phyloP scores from a whole-genome alignment of 2,888 invertebrate species.

The Scaptomyza tumidula region DNA sequence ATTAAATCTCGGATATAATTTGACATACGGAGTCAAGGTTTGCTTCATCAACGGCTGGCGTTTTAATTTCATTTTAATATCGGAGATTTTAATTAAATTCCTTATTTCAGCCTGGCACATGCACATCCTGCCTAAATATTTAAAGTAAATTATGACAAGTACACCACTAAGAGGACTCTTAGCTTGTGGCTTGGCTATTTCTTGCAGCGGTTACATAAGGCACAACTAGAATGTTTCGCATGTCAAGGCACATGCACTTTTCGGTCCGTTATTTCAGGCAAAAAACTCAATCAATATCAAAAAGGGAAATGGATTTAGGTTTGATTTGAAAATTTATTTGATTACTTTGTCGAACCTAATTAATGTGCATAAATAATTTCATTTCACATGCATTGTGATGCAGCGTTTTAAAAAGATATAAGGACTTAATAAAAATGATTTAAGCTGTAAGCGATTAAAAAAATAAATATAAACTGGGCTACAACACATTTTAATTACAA shows the following conservation, averaged over 20 bases:
- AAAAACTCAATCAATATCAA: not conserved
- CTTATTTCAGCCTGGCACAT: slow-evolving; percentile 52
- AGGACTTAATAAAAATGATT: not conserved
- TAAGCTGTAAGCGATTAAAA: slow-evolving; percentile 6
- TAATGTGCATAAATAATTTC: not conserved
- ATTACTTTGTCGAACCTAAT: not conserved
- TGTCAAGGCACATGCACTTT: not conserved
- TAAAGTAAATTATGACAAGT: slow-evolving; percentile 59
- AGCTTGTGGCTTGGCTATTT: slow-evolving; percentile 53
- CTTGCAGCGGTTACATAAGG: slow-evolving; percentile 48
- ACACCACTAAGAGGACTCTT: slow-evolving; percentile 41
- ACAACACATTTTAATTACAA: slow-evolving; percentile 27
- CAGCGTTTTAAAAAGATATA: slow-evolving; percentile 8
- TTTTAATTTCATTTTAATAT: slow-evolving; percentile 73
- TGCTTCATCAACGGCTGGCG: slow-evolving; percentile 51
- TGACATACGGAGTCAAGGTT: slow-evolving; percentile 60
- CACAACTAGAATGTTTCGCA: not conserved
- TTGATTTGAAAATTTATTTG: not conserved
- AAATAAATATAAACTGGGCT: slow-evolving; percentile 27
- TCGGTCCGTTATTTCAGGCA: not conserved
- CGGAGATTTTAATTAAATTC: slow-evolving; percentile 74
- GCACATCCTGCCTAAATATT: slow-evolving; percentile 62
- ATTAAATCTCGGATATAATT: slow-evolving; percentile 73
- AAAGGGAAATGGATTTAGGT: not conserved
- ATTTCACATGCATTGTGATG: not conserved